Percentiles rank a stretch among this genome's conserved stretches.
Evolutionary conservation across 2,888 invertebrate species (phyloP).

Genomic region (Spodoptera exigua): DNA sequence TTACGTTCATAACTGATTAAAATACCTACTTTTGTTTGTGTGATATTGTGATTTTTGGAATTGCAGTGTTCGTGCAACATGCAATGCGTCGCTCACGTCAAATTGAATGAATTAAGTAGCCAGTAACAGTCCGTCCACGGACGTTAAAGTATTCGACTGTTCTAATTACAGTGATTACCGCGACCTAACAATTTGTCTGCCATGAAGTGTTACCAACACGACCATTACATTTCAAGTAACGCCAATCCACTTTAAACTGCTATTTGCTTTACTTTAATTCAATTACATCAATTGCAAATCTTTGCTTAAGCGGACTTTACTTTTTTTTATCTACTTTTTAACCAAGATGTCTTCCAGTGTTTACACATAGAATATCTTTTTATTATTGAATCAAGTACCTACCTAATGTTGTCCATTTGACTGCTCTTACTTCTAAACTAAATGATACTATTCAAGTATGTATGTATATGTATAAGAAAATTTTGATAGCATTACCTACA

Average conservation of each 20-base stretch:
- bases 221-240: conserved; percentile 34
- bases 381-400: no score
- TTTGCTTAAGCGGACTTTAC: conserved; percentile 3
- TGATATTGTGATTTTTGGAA: conserved; percentile 51
- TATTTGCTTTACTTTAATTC: conserved; percentile 26
- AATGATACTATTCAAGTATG: no score
- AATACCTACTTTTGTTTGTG: conserved; percentile 52
- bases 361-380: no score
- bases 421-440: no score
- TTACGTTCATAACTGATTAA: conserved; percentile 33
- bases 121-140: conserved; percentile 14
- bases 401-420: no score
- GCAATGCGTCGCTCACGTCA: conserved; percentile 41
- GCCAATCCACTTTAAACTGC: conserved; percentile 25
- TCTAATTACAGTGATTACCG: conserved; percentile 44
- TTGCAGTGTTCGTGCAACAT: conserved; percentile 52
- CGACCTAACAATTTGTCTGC: conserved; percentile 42
- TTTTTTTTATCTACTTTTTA: conserved; percentile 11
- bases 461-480: no score
- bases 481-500: no score
- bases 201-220: conserved; percentile 39
- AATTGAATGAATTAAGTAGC: conserved; percentile 19
- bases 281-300: conserved; percentile 24
- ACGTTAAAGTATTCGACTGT: conserved; percentile 43
- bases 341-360: no score